These are phyloP conservation scores for Forbesichthys papilliferus DNA, from an alignment of 2,113 vertebrate genomes.

Conservation along the genomic window DNA sequence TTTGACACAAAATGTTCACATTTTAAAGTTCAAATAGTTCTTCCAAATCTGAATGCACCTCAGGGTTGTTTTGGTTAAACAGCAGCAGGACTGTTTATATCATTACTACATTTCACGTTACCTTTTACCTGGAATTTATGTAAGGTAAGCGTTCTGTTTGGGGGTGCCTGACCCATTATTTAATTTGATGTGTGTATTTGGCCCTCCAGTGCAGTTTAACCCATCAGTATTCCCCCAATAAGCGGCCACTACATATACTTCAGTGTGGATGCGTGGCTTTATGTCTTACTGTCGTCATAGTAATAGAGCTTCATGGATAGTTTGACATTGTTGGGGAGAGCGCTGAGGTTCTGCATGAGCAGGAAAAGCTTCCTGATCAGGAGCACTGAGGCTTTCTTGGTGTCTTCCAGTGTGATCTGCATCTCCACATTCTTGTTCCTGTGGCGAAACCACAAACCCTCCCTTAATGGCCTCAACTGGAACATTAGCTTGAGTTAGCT, in stretches of 20 bases:
- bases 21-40: too few species aligned
- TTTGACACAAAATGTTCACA: too few species aligned
- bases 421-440: conserved; percentile 64
- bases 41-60: too few species aligned
- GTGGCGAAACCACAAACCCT: conserved; percentile 2
- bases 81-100: too few species aligned
- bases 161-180: background rate
- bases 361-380: conserved; percentile 92
- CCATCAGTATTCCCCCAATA: too few species aligned
- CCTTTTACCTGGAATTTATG: too few species aligned
- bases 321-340: conserved; percentile 83
- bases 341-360: conserved; percentile 89
- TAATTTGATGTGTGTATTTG: background rate
- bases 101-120: too few species aligned
- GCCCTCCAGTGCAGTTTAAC: background rate
- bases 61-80: too few species aligned
- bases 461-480: background rate
- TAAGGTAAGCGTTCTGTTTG: too few species aligned
- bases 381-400: conserved; percentile 88
- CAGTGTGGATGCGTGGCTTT: background rate
- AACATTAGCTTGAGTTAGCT: background rate
- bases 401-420: conserved; percentile 75
- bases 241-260: too few species aligned
- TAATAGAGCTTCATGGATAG: conserved; percentile 96
- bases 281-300: conserved; percentile 85